Base-by-base conservation (phyloP, 2,113 vertebrate species). In the Charina bottae region DNA sequence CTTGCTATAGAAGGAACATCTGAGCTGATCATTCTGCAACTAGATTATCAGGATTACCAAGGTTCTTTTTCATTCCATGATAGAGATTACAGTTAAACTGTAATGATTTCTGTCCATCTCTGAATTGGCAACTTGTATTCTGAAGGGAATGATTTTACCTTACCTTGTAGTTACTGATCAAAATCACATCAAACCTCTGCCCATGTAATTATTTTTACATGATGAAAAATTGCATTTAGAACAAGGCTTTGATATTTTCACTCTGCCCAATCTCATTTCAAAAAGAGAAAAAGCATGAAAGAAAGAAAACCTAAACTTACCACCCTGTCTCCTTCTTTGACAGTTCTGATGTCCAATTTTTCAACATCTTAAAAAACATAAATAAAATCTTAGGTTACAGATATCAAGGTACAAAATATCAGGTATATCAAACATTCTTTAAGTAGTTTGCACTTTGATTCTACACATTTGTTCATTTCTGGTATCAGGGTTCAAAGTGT, bases 311-410 rank as follows among this genome's bases (percentile, higher is more conserved):
- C 91, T 94, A 89, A 83, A 92, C 85, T 98, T 97, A 99, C 99
- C 98, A 99, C 98, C 98, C 95, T 97, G 58, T 98, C 98, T 72
- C 97, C 98, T 86, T 99, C 98, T 95, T 98, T 98, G 53, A 94
- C 96, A 93, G 99, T 96, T 49, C 46, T 95, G 93, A 99, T 97
- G 83, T 98, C 98, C 96, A 98, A 98, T 60, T 98, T 97, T 92
- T 99, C 99, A 93, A 99, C 97, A 98, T 99, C 99, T 99, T 96
- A 62, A 97, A 17, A 78, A 42, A 97, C 93, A 6, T 42, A 90
- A 46, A 89, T 6, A 49, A 28, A 89, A 62, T 19, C 6, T 62
- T n/a, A 83, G 15, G 55, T 56, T 56, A 21, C 59, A 8, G 53
- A 42, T 24, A 15, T 58, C 42, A 59, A 62, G 1, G 26, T 24